Evolutionary conservation across 2,113 vertebrate genomes (phyloP).

Genomic region (Urocolius indicus): DNA sequence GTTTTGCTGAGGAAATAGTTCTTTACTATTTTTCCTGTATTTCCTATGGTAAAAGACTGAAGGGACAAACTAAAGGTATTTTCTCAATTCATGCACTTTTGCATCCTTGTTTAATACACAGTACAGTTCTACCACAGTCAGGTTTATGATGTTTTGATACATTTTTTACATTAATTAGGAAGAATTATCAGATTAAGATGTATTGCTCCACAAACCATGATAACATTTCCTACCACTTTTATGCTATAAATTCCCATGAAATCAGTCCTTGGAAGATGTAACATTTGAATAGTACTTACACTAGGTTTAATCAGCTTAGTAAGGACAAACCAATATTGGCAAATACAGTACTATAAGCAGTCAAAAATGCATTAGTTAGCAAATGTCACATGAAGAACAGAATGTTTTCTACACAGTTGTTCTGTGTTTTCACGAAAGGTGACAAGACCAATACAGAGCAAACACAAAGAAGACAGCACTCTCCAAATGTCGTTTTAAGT

Average conservation of each 20-base stretch:
- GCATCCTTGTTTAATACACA: background rate
- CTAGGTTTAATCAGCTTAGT: background rate
- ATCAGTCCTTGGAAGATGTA: background rate
- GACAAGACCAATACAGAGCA: background rate
- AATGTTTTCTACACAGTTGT: background rate
- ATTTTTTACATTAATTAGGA: background rate
- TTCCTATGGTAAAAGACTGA: background rate
- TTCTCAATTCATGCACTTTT: background rate
- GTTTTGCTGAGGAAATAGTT: background rate
- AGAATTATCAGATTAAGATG: background rate
- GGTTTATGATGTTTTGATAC: background rate
- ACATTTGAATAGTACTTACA: background rate
- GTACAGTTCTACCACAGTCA: background rate
- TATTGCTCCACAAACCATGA: background rate
- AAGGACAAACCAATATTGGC: background rate
- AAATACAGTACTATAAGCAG: background rate
- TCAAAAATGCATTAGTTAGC: background rate
- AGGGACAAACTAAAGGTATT: background rate
- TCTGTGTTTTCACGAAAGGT: background rate
- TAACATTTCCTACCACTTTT: background rate
- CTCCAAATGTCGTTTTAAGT: background rate
- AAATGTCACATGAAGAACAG: background rate
- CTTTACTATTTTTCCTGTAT: background rate
- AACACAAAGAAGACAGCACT: background rate
- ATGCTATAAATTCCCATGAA: background rate